phyloP scores from a whole-genome alignment of 2,888 invertebrate species.

The Papilio gigon region DNA sequence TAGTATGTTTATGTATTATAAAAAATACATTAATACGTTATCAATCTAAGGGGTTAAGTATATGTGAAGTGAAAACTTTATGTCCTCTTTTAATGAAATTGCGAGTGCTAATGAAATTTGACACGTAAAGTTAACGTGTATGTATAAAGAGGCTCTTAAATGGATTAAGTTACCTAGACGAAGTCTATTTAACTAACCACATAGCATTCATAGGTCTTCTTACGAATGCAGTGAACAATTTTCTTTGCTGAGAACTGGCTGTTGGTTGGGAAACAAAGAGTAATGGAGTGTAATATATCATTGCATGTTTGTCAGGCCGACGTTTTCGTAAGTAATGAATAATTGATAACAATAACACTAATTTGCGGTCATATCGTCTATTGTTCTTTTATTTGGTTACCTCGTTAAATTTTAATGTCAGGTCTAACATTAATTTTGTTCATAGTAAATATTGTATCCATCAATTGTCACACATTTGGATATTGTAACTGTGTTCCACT shows the following conservation, averaged over 20 bases:
- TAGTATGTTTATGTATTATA: no score
- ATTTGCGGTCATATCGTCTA: conserved; percentile 51
- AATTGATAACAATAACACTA: conserved; percentile 46
- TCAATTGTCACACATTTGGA: neutral
- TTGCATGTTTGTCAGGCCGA: neutral
- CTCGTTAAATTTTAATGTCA: conserved; percentile 30
- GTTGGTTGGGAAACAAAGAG: neutral
- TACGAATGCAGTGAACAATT: neutral
- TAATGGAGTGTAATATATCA: neutral
- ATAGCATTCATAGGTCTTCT: conserved; percentile 4
- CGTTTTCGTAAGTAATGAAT: conserved; percentile 43
- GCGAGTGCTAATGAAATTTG: no score
- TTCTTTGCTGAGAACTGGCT: neutral
- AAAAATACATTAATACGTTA: no score
- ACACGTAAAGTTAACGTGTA: no score
- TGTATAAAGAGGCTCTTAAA: neutral
- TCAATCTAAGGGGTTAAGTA: no score
- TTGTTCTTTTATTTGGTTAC: conserved; percentile 46
- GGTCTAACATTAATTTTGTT: neutral
- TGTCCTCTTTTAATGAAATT: no score
- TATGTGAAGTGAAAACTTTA: no score
- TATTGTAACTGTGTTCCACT: neutral
- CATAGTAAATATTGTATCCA: neutral
- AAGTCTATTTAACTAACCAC: neutral
- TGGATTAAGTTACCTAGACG: neutral